These are phyloP conservation scores for Orchestes rusci DNA, from an alignment of 2,888 invertebrate species.

Conservation along the genomic window DNA sequence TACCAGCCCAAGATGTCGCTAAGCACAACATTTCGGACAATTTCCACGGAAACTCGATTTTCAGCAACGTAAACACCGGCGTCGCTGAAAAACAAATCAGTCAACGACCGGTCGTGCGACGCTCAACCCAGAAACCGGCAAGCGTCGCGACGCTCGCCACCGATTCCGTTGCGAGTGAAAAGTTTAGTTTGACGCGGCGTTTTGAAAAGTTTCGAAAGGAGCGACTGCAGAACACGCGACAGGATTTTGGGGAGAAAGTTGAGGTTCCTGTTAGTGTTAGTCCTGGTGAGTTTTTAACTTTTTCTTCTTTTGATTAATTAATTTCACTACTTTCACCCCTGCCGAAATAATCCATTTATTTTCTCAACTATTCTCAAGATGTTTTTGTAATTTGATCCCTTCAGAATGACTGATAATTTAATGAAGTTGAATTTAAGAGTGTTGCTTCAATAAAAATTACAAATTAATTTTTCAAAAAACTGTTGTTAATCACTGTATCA, in stretches of 20 bases:
- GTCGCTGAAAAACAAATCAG: constrained; percentile 27
- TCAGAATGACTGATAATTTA: too few species aligned
- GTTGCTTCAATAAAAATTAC: too few species aligned
- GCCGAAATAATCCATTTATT: too few species aligned
- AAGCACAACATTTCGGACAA: constrained; percentile 1
- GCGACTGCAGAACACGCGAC: constrained; percentile 13
- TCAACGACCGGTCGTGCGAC: constrained; percentile 25
- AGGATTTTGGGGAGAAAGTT: constrained; percentile 15
- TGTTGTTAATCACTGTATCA: too few species aligned
- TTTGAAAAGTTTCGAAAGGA: constrained; percentile 20
- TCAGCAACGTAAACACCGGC: constrained; percentile 29
- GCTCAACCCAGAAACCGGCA: constrained; percentile 6
- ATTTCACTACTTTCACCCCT: too few species aligned
- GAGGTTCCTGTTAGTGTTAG: constrained; percentile 20
- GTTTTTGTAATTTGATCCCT: background rate
- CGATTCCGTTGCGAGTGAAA: too few species aligned
- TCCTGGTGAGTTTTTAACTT: constrained; percentile 14
- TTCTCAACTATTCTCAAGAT: background rate
- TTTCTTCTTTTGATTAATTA: too few species aligned
- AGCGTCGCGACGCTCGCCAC: too few species aligned
- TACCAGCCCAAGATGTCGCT: constrained; percentile 37
- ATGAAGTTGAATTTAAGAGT: too few species aligned
- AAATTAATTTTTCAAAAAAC: too few species aligned
- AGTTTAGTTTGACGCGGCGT: constrained; percentile 20
- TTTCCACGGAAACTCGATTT: constrained; percentile 27